Evolutionary conservation across 2,797 vertebrate species (phyloP), one percentile per base, ranked within the genome.

Genomic region (Pygocentrus nattereri): DNA sequence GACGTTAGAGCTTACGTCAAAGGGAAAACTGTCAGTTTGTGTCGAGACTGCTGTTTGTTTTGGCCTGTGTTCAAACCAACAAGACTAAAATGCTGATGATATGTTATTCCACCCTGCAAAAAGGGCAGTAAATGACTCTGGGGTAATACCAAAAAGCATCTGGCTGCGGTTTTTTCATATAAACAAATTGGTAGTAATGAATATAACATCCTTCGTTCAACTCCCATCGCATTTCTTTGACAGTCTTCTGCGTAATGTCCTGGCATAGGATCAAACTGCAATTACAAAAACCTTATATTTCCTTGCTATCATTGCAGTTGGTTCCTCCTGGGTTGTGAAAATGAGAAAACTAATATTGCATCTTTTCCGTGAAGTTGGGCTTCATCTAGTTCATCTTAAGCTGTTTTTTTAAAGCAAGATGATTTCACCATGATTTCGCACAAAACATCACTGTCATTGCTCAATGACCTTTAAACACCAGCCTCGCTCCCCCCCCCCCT

Each of bases 391-490:
- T 34, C 18, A 65, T 65, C 6, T 65, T 34, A 65, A 65, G 18
- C 18, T 23, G 16, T 19, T 19, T 50, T 71, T 30, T 4, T 71
- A 70, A 44, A 70, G n/a, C 18, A 69, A 74, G 34, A 15, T 21
- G 31, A 71, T 65, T 75, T 81, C 38, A 64, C 13, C 1, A n/a
- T 21, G 34, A 56, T 49, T 85, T 62, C 70, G 64, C 3, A 44
- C 31, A 44, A 70, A 83, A 67, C 68, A 44, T 72, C 44, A 27
- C 50, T 18, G 23, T 79, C 78, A 65, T 56, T 71, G 80, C 18
- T 67, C 80, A 21, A 49, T 76, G 72, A 82, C 65, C 78, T 78
- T 76, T 77, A 72, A 21, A 52, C 65, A 41, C 54, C 59, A 31
- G 19, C 71, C 62, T 21, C 47, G 58, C 56, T 21, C 31, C 12